Conservation (phyloP, 2,888 invertebrate species). For the Acholoe squamosa region DNA sequence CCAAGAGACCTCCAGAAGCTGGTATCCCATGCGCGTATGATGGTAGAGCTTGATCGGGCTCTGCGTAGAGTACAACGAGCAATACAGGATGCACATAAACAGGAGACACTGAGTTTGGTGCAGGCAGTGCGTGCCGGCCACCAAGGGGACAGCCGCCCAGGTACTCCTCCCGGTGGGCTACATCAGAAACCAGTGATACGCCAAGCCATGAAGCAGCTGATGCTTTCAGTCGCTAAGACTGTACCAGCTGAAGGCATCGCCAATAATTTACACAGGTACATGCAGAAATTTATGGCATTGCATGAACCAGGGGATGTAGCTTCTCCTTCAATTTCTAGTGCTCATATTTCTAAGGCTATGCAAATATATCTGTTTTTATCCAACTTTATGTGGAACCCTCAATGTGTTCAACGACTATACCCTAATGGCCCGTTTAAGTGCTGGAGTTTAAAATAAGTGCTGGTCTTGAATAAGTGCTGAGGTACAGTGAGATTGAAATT, state of each 20-base stretch:
- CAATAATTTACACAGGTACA: conserved; percentile 72
- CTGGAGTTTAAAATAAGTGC: too few species aligned
- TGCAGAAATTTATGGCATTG: not conserved
- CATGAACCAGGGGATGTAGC: too few species aligned
- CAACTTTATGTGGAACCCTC: too few species aligned
- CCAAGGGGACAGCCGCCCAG: not conserved
- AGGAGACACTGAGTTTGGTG: conserved; percentile 42
- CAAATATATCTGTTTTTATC: too few species aligned
- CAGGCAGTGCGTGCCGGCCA: conserved; percentile 40
- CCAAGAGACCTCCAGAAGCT: not conserved
- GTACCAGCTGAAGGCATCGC: conserved; percentile 75
- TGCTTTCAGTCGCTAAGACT: conserved; percentile 74
- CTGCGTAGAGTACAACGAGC: conserved; percentile 49
- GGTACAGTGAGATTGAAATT: too few species aligned
- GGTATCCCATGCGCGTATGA: not conserved
- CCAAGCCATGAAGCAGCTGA: conserved; percentile 75
- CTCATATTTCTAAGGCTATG: too few species aligned
- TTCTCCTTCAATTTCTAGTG: too few species aligned
- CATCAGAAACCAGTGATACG: conserved; percentile 72
- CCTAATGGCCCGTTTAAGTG: too few species aligned
- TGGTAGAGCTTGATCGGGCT: conserved; percentile 55
- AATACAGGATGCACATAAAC: conserved; percentile 38
- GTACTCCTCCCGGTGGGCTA: not conserved
- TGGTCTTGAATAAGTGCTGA: too few species aligned
- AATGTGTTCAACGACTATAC: too few species aligned